phyloP scores from a whole-genome alignment of 2,797 vertebrate species.

The Melopsittacus undulatus region DNA sequence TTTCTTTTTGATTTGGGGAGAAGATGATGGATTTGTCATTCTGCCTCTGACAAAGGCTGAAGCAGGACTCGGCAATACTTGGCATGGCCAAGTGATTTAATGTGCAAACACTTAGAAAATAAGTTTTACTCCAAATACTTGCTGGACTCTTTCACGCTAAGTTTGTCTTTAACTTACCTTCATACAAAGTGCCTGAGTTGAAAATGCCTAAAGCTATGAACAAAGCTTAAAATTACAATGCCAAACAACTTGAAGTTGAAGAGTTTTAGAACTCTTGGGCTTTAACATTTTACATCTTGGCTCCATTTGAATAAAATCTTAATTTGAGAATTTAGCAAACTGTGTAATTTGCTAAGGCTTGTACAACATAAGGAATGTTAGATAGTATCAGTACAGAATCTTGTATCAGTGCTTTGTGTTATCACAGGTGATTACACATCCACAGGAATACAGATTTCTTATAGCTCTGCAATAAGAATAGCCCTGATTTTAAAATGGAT shows the following conservation, averaged over 20 bases:
- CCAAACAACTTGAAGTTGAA: not conserved
- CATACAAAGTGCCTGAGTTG: not conserved
- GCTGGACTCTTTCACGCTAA: not conserved
- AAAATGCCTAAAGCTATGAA: not conserved
- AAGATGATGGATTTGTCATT: not conserved
- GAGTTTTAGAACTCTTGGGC: not conserved
- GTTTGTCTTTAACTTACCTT: not conserved
- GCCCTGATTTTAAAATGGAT: not conserved
- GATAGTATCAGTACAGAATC: not conserved
- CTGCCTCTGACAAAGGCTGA: not conserved
- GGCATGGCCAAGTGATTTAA: not conserved
- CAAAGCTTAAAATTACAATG: not conserved
- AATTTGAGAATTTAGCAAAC: not conserved
- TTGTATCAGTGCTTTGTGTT: not conserved
- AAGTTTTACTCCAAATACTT: not conserved
- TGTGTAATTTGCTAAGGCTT: not conserved
- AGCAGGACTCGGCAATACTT: not conserved
- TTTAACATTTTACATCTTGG: not conserved
- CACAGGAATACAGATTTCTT: not conserved
- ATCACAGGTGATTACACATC: not conserved
- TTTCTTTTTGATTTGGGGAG: not conserved
- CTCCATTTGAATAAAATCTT: not conserved
- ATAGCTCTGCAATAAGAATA: not conserved
- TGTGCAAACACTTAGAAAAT: not conserved
- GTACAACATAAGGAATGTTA: not conserved